Evolutionary conservation across 2,797 vertebrate species (phyloP), one percentile per base, ranked within the genome.

Genomic region (Halcyon leucocephala): DNA sequence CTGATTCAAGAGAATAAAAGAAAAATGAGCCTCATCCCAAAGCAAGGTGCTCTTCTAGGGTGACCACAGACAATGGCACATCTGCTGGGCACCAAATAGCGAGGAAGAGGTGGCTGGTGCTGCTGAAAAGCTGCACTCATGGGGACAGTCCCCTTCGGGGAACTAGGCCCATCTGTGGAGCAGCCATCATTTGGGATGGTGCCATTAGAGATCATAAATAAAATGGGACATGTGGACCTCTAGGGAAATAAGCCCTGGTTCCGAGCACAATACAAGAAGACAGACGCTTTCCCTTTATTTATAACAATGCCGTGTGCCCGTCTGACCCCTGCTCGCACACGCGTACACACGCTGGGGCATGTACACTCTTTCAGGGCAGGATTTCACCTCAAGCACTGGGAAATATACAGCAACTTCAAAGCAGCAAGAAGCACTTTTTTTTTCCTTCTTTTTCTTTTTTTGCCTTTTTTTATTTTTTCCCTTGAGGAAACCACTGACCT

Each of bases 161-260:
- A 61, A 0, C 33, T 46, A 61, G 67, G 20, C 89, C 79, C 95
- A 96, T 89, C 94, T 96, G 94, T 62, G 82, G 91, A 66, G 72
- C 65, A 41, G 84, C 65, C 86, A 39, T 74, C 69, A 4, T 92
- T 93, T 92, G 92, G 95, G 95, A 87, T 31, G 87, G 58, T 66
- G 72, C 82, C 87, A 91, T 95, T 92, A 95, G 79, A 62, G 84
- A 29, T 88, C 79, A 88, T 96, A 96, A 97, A 97, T 96, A 88
- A 96, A 86, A 41, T 10, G 95, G 95, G 87, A 86, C 86, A 37
- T 0, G 33, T 14, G 61, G 65, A 83, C 65, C 95, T 86, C 84
- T 42, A 29, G 95, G 96, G 95, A 93, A 96, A 97, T 90, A 48
- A 94, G 46, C 57, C 65, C 64, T 48, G 35, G 60, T 46, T 89